phyloP scores from a whole-genome alignment of 35 echinoderm and acorn worm genomes.

The Ophioderma brevispina region DNA sequence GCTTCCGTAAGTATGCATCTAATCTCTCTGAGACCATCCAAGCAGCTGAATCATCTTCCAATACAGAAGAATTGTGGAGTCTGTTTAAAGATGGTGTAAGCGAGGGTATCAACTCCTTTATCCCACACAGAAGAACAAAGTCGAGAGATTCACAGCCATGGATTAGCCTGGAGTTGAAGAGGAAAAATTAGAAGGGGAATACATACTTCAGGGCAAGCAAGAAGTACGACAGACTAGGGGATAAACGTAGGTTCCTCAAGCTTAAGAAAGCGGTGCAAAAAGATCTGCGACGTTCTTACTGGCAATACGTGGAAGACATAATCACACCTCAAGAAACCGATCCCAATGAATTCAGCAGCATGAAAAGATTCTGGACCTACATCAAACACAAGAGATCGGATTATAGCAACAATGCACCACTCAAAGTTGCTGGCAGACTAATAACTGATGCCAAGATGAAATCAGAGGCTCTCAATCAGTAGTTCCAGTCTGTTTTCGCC shows the following conservation, averaged over 20 bases:
- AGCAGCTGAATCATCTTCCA: background rate
- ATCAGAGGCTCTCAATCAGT: conserved; percentile 6
- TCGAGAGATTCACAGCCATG: conserved; percentile 22
- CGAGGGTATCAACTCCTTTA: conserved; percentile 2
- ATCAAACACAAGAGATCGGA: conserved; percentile 53
- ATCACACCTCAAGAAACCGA: background rate
- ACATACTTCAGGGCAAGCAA: conserved; percentile 11
- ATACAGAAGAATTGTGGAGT: background rate
- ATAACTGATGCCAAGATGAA: conserved; percentile 22
- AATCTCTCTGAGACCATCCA: background rate
- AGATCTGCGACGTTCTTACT: conserved; percentile 39
- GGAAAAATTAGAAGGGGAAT: conserved; percentile 21
- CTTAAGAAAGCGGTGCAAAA: conserved; percentile 41
- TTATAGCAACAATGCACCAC: background rate
- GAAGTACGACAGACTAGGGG: conserved; percentile 12
- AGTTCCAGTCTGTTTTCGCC: conserved; percentile 37
- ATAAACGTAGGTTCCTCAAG: conserved; percentile 12
- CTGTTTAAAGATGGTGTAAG: background rate
- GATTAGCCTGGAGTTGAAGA: conserved; percentile 28
- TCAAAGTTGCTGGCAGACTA: conserved; percentile 34
- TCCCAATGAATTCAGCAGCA: conserved; percentile 15
- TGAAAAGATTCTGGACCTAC: conserved; percentile 57
- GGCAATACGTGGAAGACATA: conserved; percentile 23
- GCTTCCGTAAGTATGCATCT: background rate
- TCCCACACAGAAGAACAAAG: conserved; percentile 19